A percentile compares a stretch with the other conserved stretches of the same genome.
phyloP scores from a whole-genome alignment of 2,113 vertebrate genomes.

The Petroica traversi region DNA sequence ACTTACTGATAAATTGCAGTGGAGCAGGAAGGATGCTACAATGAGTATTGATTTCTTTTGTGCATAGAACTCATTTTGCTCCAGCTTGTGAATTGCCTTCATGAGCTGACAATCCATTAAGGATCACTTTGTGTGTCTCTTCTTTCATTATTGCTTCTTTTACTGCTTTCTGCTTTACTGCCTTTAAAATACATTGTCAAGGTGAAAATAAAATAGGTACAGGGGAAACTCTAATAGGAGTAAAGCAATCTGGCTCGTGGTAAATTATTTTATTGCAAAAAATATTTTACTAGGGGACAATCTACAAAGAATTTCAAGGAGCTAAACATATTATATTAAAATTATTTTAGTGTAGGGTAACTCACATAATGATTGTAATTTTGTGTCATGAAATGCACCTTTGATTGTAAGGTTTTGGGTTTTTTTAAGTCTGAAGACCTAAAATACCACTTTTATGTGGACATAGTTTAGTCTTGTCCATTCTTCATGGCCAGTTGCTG shows the following conservation, averaged over 20 bases:
- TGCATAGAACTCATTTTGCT: constrained; percentile 69
- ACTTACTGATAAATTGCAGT: constrained; percentile 61
- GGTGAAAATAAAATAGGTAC: constrained; percentile 63
- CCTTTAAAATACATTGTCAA: constrained; percentile 62
- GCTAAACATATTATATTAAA: background rate
- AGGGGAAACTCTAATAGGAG: constrained; percentile 23
- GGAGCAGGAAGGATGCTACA: constrained; percentile 62
- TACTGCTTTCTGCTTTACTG: constrained; percentile 71
- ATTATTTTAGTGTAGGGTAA: background rate
- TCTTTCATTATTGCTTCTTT: constrained; percentile 70
- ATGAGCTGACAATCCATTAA: constrained; percentile 70
- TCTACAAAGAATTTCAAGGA: background rate
- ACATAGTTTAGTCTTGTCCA: background rate
- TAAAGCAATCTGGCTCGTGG: constrained; percentile 23
- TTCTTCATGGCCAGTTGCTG: background rate
- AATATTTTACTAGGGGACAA: constrained; percentile 8
- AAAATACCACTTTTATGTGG: background rate
- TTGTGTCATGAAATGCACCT: background rate
- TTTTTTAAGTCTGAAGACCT: background rate
- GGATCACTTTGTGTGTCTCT: constrained; percentile 66
- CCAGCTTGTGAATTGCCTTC: constrained; percentile 55
- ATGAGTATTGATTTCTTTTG: constrained; percentile 75
- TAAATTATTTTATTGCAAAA: constrained; percentile 48
- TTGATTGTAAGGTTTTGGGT: background rate
- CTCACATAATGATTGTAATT: background rate